A percentile compares a stretch with the other conserved stretches of the same genome.
Conservation (phyloP, 2,797 vertebrate genomes). For the Gymnothorax reevesii region DNA sequence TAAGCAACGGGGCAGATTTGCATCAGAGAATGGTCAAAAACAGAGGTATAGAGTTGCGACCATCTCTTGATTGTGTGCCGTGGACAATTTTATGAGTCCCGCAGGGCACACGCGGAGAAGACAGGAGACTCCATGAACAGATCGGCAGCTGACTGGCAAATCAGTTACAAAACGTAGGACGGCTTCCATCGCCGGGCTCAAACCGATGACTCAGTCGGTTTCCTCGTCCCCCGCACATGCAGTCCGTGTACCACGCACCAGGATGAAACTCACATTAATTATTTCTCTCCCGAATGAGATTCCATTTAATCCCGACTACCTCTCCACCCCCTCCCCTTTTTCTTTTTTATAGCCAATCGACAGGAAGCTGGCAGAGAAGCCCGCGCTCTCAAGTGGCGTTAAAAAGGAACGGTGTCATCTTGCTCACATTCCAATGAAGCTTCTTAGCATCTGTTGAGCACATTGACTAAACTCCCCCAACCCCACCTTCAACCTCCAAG, state of each 20-base stretch:
- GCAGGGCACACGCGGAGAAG: neutral
- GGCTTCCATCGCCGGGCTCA: neutral
- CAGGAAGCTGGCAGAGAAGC: slow-evolving; percentile 51
- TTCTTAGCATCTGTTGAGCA: slow-evolving; percentile 46
- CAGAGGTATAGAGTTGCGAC: neutral
- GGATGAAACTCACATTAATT: slow-evolving; percentile 61
- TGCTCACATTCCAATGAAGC: slow-evolving; percentile 37
- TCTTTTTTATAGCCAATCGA: slow-evolving; percentile 58
- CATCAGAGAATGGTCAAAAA: neutral
- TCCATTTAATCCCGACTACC: slow-evolving; percentile 49
- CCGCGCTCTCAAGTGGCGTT: slow-evolving; percentile 57
- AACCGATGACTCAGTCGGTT: neutral
- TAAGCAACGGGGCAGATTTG: neutral
- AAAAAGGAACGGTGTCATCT: slow-evolving; percentile 40
- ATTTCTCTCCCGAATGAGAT: slow-evolving; percentile 51
- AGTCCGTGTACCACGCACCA: slow-evolving; percentile 39
- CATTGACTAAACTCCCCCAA: slow-evolving; percentile 42
- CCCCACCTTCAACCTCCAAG: neutral
- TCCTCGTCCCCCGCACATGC: slow-evolving; percentile 40
- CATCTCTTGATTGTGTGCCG: no score
- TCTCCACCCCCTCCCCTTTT: slow-evolving; percentile 29
- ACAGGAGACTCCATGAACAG: neutral
- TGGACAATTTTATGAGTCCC: neutral
- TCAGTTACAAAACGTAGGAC: neutral
- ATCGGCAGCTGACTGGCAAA: neutral